Evolutionary conservation across 1,140 invertebrate genomes (phyloP).

Genomic region (Bombus superbus): DNA sequence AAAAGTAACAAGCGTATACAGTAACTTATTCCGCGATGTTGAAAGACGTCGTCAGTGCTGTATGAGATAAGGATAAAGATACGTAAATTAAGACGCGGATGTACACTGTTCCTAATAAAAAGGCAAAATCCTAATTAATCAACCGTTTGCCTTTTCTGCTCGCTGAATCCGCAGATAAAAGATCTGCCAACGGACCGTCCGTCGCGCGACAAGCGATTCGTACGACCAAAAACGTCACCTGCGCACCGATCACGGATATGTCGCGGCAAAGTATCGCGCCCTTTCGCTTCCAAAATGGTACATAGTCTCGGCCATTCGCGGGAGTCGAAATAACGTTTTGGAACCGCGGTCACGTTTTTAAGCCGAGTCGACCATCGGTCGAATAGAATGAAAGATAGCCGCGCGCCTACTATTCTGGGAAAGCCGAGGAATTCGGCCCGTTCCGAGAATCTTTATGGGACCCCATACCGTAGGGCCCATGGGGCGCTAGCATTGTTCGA

Average conservation of each 20-base stretch:
- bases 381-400: conserved; percentile 56
- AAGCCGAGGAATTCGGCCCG: conserved; percentile 56
- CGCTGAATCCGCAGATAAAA: not conserved
- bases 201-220: not conserved
- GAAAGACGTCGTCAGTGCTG: too few species aligned
- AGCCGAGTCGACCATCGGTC: conserved; percentile 3
- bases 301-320: conserved; percentile 13
- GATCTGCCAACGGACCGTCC: too few species aligned
- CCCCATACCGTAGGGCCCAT: conserved; percentile 52
- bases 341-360: conserved; percentile 3
- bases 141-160: not conserved
- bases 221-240: not conserved
- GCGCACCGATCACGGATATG: not conserved
- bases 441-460: conserved; percentile 67
- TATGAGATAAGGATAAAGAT: too few species aligned
- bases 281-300: not conserved
- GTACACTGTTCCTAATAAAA: not conserved
- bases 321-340: conserved; percentile 9
- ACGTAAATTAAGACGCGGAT: too few species aligned
- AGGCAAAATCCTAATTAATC: not conserved
- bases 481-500: conserved; percentile 66
- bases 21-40: too few species aligned
- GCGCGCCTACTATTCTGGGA: conserved; percentile 57
- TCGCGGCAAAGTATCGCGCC: not conserved
- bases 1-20: too few species aligned